These are phyloP conservation scores for Siniperca scherzeri DNA, from an alignment of 2,797 vertebrate species.

Conservation along the genomic window DNA sequence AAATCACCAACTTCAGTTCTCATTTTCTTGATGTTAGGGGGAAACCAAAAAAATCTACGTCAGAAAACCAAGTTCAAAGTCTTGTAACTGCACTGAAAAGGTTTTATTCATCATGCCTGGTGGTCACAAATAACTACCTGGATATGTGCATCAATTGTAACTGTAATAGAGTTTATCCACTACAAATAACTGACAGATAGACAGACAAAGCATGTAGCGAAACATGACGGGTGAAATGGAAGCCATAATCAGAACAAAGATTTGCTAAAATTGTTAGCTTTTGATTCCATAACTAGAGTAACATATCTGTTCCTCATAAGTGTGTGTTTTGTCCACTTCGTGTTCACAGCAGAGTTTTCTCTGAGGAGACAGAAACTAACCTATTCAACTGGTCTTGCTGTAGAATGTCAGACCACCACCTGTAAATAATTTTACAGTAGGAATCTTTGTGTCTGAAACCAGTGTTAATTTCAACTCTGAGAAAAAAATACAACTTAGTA, in stretches of 20 bases:
- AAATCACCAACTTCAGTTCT: too few species aligned
- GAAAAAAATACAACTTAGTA: not conserved
- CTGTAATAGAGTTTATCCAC: not conserved
- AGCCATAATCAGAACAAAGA: not conserved
- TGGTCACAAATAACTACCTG: not conserved
- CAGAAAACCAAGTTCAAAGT: not conserved
- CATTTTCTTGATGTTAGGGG: not conserved
- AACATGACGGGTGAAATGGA: not conserved
- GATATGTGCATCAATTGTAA: too few species aligned
- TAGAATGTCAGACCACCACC: not conserved
- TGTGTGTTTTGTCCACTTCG: not conserved
- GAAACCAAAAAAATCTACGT: not conserved
- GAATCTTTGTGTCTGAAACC: not conserved
- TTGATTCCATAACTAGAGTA: too few species aligned
- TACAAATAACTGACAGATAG: not conserved
- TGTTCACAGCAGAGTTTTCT: not conserved
- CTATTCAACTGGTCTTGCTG: not conserved
- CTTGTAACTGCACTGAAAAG: not conserved
- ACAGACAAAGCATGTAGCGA: not conserved
- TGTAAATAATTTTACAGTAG: not conserved
- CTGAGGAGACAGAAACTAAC: not conserved
- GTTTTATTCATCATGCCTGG: not conserved
- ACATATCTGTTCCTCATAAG: not conserved
- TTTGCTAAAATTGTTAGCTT: not conserved
- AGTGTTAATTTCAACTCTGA: constrained; percentile 6